Evolutionary conservation across 2,888 invertebrate genomes (phyloP), one percentile per base, ranked within the genome.

Genomic region (Hemicrepidius hirtus): DNA sequence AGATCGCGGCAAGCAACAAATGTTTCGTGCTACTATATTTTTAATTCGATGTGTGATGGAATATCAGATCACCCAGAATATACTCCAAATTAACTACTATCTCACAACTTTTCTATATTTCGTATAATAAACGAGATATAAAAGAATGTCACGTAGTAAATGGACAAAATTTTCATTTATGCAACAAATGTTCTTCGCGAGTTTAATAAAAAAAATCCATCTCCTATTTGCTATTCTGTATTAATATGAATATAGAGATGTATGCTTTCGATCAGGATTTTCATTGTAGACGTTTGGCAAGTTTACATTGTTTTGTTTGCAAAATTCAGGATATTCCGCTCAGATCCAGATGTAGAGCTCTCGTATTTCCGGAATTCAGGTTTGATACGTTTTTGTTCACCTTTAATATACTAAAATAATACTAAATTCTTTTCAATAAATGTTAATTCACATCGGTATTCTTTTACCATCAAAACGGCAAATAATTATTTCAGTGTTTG

Each of bases 221-320:
- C 16, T 41, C 3, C 41, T 13, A 16, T 41, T 41, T 41, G 41
- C 16, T 41, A 16, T 41, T n/a, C 41, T 13, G 5, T 41, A 41
- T 41, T 41, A 41, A 41, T 41, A 41, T 16, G 13, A 41, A 16
- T 16, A 13, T 13, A n/a, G 40, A 40, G 40, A 13, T 13, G 40
- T 40, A 13, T 18, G 16, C 46, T 46, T 46, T 46, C 46, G 46
- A 46, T 46, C 10, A 16, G 20, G 46, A 46, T 46, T 40, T 40
- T 40, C 40, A 40, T 3, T 13, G 40, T 6, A 13, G 40, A 13
- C 40, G 13, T 1, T 46, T 18, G 46, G 46, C 16, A 46, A 46
- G 46, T 18, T 46, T 40, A 16, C 46, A 46, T 18, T 46, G 46
- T 46, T 46, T 46, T 46, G 18, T 46, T 46, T 46, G 46, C 18